Percentiles rank a stretch among this genome's conserved stretches.
These are phyloP conservation scores for Scolopax rusticola DNA, from an alignment of 2,797 vertebrate genomes.

Conservation along the genomic window DNA sequence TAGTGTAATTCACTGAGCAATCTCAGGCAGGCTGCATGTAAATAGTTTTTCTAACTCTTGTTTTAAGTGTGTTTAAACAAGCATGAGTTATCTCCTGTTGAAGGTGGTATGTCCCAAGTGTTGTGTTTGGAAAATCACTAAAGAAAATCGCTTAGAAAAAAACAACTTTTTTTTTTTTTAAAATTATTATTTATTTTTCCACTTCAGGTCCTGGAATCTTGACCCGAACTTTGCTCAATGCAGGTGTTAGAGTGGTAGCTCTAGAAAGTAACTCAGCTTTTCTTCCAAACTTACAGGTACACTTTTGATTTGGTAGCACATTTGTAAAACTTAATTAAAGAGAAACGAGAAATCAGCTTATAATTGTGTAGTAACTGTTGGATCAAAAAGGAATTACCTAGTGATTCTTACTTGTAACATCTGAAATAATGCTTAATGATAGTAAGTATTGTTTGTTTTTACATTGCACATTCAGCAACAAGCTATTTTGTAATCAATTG, in stretches of 20 bases:
- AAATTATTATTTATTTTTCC: background rate
- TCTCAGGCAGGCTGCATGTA: background rate
- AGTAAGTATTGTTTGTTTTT: background rate
- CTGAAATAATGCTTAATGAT: background rate
- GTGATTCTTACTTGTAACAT: background rate
- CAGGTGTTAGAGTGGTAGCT: constrained; percentile 87
- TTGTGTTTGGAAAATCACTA: background rate
- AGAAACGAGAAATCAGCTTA: background rate
- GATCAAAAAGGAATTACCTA: background rate
- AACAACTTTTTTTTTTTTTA: background rate
- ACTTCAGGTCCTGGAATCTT: constrained; percentile 90
- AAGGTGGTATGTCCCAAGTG: background rate
- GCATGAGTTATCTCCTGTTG: background rate
- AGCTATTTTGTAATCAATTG: background rate
- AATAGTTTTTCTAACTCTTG: background rate
- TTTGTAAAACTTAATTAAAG: background rate
- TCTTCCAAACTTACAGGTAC: constrained; percentile 87
- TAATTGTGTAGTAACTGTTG: background rate
- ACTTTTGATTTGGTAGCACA: background rate
- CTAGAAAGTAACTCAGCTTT: constrained; percentile 87
- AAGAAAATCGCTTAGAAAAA: background rate
- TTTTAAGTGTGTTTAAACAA: background rate
- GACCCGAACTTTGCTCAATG: constrained; percentile 87
- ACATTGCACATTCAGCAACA: background rate
- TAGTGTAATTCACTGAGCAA: background rate